A percentile compares a stretch with the other conserved stretches of the same genome.
Evolutionary conservation across 2,113 vertebrate species (phyloP).

Genomic region (Malurus elegans): DNA sequence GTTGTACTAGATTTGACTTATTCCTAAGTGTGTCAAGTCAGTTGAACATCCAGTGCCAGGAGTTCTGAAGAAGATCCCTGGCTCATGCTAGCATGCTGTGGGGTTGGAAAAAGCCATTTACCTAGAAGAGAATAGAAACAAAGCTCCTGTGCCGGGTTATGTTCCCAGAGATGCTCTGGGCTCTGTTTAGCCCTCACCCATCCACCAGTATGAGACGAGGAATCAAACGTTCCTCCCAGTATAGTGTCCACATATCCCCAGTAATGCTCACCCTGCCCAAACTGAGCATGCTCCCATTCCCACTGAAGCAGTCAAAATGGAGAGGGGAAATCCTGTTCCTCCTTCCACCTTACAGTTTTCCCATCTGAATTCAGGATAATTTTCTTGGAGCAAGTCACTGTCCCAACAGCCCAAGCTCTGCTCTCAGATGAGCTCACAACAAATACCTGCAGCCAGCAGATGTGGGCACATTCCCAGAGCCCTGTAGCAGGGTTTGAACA

Average conservation of each 20-base stretch:
- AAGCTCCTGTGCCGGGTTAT: neutral
- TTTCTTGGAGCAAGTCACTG: neutral
- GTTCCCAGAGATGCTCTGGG: neutral
- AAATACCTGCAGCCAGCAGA: neutral
- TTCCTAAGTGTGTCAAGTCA: neutral
- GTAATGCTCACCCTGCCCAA: neutral
- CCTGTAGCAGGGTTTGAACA: neutral
- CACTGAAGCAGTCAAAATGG: rapidly evolving
- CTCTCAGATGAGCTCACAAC: neutral
- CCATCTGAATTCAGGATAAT: neutral
- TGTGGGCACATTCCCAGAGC: neutral
- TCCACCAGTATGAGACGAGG: neutral
- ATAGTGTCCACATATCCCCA: neutral
- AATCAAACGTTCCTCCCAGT: neutral
- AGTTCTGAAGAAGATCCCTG: neutral
- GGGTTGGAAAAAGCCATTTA: neutral
- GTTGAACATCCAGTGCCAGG: neutral
- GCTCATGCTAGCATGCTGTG: neutral
- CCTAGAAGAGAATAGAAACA: neutral
- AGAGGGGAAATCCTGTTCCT: neutral
- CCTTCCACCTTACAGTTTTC: neutral
- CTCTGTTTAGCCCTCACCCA: neutral
- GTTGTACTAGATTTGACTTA: neutral
- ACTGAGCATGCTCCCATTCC: neutral
- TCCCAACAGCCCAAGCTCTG: neutral